Evolutionary conservation across 2,888 invertebrate species (phyloP), one percentile per base, ranked within the genome.

Genomic region (Aproaerema taeniolella): DNA sequence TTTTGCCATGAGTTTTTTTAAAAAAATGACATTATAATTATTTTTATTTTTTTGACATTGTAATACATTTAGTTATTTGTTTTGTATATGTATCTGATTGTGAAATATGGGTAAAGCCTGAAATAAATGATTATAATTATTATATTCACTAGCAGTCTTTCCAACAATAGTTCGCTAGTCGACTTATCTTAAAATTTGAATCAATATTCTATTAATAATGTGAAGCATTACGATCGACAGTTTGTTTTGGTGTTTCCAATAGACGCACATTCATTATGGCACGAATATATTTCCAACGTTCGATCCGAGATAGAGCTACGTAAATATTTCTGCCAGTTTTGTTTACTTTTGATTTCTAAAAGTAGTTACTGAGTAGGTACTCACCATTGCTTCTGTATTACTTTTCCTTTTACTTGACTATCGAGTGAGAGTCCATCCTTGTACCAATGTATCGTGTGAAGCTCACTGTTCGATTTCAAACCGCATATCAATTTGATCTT

Each of bases 401-500:
- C 26, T 11, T 11, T 55, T 26, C 50, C 58, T 41, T 59, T 73
- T 2, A 51, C 41, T 38, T 55, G 56, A 1, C 49, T 53, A 15
- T 74, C 74, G 6, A 85, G 34, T 2, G 62, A 58, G 42, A 66
- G 61, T 0, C 80, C 87, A 43, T 87, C 78, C 31, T 80, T 78
- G 51, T 63, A 79, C 88, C 88, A 88, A 6, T 63, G 59, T 5
- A 86, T 62, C 0, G 50, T 34, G 4, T 65, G 64, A 8, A 59
- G 50, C 42, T 69, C 71, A 15, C 55, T 58, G 25, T 59, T 58
- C 0, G 61, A 50, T 38, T 65, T 71, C 29, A 69, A 43, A 0
- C 74, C 75, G 46, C 87, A 87, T 1, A 73, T 53, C n/a, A 88
- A 54, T 2, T 81, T 69, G 1, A 88, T 45, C 35, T 72, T 66